Evolutionary conservation across 2,888 invertebrate genomes (phyloP).

Genomic region (Oscheius sp.): DNA sequence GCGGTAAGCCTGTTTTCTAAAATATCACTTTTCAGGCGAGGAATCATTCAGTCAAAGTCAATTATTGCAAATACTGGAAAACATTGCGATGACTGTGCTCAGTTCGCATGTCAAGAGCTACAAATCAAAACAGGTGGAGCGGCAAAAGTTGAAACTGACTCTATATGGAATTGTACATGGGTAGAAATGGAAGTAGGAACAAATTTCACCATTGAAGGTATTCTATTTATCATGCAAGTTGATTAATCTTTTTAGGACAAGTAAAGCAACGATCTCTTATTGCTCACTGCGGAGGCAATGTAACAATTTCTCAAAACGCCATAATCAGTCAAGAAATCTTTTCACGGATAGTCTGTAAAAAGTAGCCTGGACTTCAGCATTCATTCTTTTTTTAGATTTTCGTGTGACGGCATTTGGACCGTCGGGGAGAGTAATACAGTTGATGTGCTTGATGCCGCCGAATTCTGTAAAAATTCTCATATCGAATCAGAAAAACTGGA

Average conservation of each 20-base stretch:
- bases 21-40: constrained; percentile 27
- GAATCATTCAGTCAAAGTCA: constrained; percentile 20
- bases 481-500: constrained; percentile 52
- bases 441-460: constrained; percentile 29
- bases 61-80: constrained; percentile 36
- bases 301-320: constrained; percentile 5
- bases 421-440: constrained; percentile 43
- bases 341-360: constrained; percentile 37
- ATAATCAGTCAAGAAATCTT: constrained; percentile 38
- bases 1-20: no score
- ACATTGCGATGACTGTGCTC: constrained; percentile 54
- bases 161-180: constrained; percentile 51
- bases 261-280: constrained; percentile 38
- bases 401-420: constrained; percentile 54
- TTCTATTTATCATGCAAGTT: not conserved
- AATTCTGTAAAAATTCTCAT: constrained; percentile 44
- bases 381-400: no score
- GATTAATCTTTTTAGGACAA: constrained; percentile 21
- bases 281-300: constrained; percentile 14
- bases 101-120: constrained; percentile 44
- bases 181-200: constrained; percentile 49
- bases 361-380: no score
- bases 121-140: constrained; percentile 40
- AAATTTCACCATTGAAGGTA: constrained; percentile 32
- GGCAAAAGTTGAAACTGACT: constrained; percentile 47